phyloP scores from a whole-genome alignment of 2,797 vertebrate species.

The Nyctalus aviator region DNA sequence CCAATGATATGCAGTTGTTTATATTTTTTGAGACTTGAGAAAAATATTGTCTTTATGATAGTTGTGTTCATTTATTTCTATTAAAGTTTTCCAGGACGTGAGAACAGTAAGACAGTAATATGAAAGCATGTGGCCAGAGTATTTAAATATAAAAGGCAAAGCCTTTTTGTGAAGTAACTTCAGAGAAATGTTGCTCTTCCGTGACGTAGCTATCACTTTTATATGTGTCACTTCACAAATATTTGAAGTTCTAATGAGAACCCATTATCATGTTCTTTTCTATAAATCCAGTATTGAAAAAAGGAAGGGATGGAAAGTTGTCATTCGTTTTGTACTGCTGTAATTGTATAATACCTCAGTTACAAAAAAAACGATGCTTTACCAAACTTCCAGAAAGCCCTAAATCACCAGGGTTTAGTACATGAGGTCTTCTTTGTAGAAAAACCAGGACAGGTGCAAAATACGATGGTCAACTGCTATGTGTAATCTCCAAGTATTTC shows the following conservation, averaged over 20 bases:
- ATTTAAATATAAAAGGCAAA: slow-evolving; percentile 56
- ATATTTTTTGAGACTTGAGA: slow-evolving; percentile 36
- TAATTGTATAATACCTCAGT: slow-evolving; percentile 38
- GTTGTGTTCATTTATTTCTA: slow-evolving; percentile 14
- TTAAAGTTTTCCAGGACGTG: slow-evolving; percentile 45
- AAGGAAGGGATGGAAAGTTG: background rate
- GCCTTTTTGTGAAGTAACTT: slow-evolving; percentile 28
- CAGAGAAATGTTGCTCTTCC: slow-evolving; percentile 20
- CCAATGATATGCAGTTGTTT: slow-evolving; percentile 4
- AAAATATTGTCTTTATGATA: background rate
- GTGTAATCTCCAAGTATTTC: background rate
- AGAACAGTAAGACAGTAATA: slow-evolving; percentile 21
- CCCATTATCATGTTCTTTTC: background rate
- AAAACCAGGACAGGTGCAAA: slow-evolving; percentile 53
- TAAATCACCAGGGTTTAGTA: background rate
- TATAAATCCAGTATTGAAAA: slow-evolving; percentile 15
- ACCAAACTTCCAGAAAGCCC: slow-evolving; percentile 24
- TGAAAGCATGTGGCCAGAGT: background rate
- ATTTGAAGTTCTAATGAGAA: slow-evolving; percentile 55
- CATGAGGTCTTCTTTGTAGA: background rate
- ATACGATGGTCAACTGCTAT: background rate
- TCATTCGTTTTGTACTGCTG: background rate
- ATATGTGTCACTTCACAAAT: slow-evolving; percentile 49
- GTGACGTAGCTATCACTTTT: background rate
- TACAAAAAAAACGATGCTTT: slow-evolving; percentile 51